phyloP scores from a whole-genome alignment of 2,797 vertebrate genomes.

The Buphagus erythrorhynchus region DNA sequence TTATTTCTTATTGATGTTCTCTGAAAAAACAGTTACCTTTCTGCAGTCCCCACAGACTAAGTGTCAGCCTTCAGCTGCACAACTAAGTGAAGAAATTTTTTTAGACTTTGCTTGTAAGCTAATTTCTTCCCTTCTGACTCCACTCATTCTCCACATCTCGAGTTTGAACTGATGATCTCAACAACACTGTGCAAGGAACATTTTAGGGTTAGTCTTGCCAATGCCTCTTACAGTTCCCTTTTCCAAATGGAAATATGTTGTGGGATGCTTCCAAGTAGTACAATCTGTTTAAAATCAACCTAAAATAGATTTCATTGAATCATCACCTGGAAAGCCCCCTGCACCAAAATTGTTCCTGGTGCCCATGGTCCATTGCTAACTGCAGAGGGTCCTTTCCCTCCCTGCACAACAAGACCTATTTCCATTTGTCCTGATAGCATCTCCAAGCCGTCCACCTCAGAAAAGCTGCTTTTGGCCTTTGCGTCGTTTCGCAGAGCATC shows the following conservation, averaged over 20 bases:
- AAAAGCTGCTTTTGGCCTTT: neutral
- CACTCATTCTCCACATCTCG: neutral
- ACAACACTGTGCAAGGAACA: neutral
- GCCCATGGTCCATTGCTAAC: fast-evolving
- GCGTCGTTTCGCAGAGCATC: fast-evolving
- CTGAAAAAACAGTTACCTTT: neutral
- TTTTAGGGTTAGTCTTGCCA: neutral
- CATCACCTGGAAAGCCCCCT: neutral
- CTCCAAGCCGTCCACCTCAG: fast-evolving
- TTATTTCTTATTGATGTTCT: neutral
- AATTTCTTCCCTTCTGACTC: neutral
- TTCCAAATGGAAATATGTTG: neutral
- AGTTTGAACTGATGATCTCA: neutral
- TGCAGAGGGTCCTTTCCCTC: neutral
- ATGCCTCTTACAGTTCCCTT: neutral
- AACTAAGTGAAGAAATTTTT: neutral
- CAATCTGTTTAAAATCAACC: neutral
- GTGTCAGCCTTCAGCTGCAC: neutral
- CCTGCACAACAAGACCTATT: neutral
- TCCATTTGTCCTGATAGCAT: neutral
- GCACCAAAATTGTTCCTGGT: neutral
- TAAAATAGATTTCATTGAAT: neutral
- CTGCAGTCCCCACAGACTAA: neutral
- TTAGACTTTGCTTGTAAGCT: neutral
- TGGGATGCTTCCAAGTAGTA: neutral